Evolutionary conservation across 1,140 invertebrate genomes (phyloP).

Genomic region (Drosophila orena): DNA sequence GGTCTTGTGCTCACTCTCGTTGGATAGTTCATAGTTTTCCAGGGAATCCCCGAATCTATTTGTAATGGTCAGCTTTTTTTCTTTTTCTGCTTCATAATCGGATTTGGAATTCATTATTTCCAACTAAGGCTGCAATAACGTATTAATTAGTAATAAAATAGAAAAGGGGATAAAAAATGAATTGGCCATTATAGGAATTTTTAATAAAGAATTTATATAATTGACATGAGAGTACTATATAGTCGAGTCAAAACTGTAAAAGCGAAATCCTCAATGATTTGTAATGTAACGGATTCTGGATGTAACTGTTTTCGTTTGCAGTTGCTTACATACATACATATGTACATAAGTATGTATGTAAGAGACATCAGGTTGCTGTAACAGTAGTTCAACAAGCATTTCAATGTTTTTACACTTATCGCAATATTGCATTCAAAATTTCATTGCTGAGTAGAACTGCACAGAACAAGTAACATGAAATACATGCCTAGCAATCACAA

Average conservation of each 20-base stretch:
- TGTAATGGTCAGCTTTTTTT: slow-evolving; percentile 39
- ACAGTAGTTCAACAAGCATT: background rate
- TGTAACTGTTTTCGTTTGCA: background rate
- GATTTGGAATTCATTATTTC: slow-evolving; percentile 42
- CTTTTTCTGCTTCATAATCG: slow-evolving; percentile 33
- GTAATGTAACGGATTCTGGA: background rate
- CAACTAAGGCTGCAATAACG: slow-evolving; percentile 3
- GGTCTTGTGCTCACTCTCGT: slow-evolving; percentile 13
- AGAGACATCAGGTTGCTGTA: background rate
- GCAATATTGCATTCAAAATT: background rate
- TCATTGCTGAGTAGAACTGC: background rate
- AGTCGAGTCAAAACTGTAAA: background rate
- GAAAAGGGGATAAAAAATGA: background rate
- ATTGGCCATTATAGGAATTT: background rate
- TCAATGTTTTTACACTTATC: background rate
- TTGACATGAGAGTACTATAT: too few species aligned
- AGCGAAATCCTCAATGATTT: background rate
- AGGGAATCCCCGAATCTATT: slow-evolving; percentile 29
- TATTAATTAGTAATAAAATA: background rate
- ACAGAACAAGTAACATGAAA: background rate
- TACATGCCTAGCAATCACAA: background rate
- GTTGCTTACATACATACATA: background rate
- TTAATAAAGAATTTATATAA: too few species aligned
- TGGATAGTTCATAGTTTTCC: slow-evolving; percentile 30
- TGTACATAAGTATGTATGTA: slow-evolving; percentile 3